Base-by-base conservation (phyloP, 30 jellyfish, hydroid and myxozoan genomes). In the Hydra vulgaris region DNA sequence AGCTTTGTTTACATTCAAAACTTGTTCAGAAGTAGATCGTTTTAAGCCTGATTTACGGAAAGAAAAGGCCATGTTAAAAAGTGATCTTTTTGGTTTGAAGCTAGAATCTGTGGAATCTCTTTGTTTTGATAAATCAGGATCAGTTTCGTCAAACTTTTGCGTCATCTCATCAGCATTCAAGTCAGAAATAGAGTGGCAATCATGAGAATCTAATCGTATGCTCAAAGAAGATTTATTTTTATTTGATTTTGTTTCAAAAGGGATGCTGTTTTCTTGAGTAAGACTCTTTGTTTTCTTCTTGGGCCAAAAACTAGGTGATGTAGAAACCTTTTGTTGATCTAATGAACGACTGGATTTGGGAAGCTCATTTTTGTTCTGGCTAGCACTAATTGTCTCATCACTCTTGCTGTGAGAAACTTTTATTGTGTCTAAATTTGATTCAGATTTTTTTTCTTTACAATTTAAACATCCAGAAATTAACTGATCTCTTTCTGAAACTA, bases 11-110 rank as follows among this genome's bases (percentile, higher is more conserved):
- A 40, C 61, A 40, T 40, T 40, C 53, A 78, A 40, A 55, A 52
- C 79, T 77, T 78, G 85, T 53, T 78, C 85, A 55, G 85, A 78
- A 40, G 85, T 21, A 17, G 85, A 27, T 40, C 85, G 83, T 23
- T 78, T 78, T 78, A 78, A 20, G 4, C 76, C 76, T 25, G 55
- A 22, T 77, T 78, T 78, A 22, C 55, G 66, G 53, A 78, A 78
- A 18, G 85, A 52, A 22, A 66, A 70, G 12, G 40, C 12, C 27
- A 70, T 21, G 12, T 40, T 40, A 25, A 75, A 78, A n/a, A 78
- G 18, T n/a, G 85, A 78, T 18, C 85, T 81, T n/a, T 78, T 78
- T 19, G 79, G 79, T 78, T 78, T 78, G 79, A 81, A 75, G 12
- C 61, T 12, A 20, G 56, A 25, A 16, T 5, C 76, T 18, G 21